A percentile compares a stretch with the other conserved stretches of the same genome.
Evolutionary conservation across 1,140 invertebrate genomes (phyloP).

Genomic region (Campoletis sonorensis): DNA sequence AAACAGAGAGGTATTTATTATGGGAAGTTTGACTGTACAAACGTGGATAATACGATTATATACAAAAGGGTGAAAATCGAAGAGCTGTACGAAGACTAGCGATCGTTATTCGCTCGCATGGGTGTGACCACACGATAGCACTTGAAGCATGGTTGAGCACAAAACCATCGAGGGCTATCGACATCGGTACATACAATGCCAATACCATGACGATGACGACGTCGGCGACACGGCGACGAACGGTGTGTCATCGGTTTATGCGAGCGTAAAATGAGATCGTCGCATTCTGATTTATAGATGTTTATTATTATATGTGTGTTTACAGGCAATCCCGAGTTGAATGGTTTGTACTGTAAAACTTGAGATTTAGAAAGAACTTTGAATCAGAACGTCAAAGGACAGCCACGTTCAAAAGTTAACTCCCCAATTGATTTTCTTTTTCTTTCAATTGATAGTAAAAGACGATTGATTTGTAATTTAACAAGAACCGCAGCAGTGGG

Average conservation of each 20-base stretch:
- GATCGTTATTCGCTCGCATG: not conserved
- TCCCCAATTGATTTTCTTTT: too few species aligned
- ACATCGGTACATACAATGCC: not conserved
- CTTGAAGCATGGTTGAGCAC: slow-evolving; percentile 25
- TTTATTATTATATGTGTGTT: not conserved
- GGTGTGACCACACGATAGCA: slow-evolving; percentile 33
- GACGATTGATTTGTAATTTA: too few species aligned
- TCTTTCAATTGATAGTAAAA: too few species aligned
- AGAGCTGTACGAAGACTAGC: not conserved
- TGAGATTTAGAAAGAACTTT: too few species aligned
- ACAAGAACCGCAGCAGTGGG: too few species aligned
- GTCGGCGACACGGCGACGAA: not conserved
- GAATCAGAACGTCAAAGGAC: too few species aligned
- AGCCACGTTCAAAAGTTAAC: too few species aligned
- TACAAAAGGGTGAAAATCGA: slow-evolving; percentile 19
- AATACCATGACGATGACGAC: not conserved
- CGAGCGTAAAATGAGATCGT: slow-evolving; percentile 40
- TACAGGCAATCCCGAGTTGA: not conserved
- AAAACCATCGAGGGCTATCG: slow-evolving; percentile 7
- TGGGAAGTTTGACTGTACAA: not conserved
- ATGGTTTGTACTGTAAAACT: not conserved
- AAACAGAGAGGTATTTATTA: not conserved
- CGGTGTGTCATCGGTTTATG: slow-evolving; percentile 32
- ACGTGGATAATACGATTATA: not conserved
- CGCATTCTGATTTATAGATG: not conserved